These are phyloP conservation scores for Eospalax fontanierii DNA, from an alignment of 2,797 vertebrate genomes.

Conservation along the genomic window DNA sequence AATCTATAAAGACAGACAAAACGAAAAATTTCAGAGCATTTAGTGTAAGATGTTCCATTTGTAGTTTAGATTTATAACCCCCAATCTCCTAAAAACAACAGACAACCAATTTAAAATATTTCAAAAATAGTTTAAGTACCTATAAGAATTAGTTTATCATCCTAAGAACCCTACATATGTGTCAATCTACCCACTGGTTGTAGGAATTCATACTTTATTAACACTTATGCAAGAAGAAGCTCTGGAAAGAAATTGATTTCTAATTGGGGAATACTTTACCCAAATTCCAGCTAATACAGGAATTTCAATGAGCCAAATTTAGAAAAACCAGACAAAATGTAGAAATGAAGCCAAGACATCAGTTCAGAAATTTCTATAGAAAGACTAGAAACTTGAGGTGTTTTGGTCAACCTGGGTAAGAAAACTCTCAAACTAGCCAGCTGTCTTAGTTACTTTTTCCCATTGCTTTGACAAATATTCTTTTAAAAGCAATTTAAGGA, in stretches of 20 bases:
- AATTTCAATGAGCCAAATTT: background rate
- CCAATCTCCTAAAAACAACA: background rate
- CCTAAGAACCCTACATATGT: background rate
- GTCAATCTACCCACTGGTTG: background rate
- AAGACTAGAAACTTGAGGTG: background rate
- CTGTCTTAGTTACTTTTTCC: background rate
- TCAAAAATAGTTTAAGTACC: background rate
- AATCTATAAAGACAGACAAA: background rate
- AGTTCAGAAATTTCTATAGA: background rate
- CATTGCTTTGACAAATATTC: background rate
- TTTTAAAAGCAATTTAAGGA: background rate
- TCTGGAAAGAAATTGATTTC: background rate
- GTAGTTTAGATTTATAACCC: background rate
- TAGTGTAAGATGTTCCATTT: background rate
- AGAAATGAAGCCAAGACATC: background rate
- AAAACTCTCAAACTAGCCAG: background rate
- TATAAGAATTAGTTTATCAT: background rate
- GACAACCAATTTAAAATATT: background rate
- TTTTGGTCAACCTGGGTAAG: background rate
- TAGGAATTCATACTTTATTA: background rate
- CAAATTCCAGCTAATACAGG: background rate
- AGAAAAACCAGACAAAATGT: background rate
- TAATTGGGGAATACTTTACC: background rate
- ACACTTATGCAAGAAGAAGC: background rate
- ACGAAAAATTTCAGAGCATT: background rate